phyloP scores from a whole-genome alignment of 2,797 vertebrate species.

The Syngnathus rostellatus region DNA sequence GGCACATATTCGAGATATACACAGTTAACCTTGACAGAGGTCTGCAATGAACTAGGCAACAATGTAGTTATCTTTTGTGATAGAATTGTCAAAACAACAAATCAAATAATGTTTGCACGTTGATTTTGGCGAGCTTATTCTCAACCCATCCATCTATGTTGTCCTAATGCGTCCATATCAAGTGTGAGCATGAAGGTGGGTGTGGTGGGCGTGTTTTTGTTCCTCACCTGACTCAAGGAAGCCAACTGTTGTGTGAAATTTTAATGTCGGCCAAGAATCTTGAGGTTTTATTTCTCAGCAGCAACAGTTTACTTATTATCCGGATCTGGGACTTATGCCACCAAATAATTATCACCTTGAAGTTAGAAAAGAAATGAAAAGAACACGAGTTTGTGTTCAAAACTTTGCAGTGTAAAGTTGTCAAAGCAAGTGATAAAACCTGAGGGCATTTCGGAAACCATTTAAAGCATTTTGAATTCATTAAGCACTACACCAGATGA shows the following conservation, averaged over 20 bases:
- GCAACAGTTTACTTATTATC: constrained; percentile 33
- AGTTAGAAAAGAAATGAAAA: constrained; percentile 25
- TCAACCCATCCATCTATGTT: not conserved
- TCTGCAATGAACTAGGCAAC: not conserved
- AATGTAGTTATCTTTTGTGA: not conserved
- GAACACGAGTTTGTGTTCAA: constrained; percentile 11
- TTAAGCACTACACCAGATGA: not conserved
- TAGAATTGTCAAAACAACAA: not conserved
- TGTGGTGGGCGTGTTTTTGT: not conserved
- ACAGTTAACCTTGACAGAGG: no score
- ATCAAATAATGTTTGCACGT: not conserved
- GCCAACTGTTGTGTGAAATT: constrained; percentile 18
- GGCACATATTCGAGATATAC: no score
- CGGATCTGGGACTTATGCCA: constrained; percentile 52
- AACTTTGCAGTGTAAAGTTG: constrained; percentile 26
- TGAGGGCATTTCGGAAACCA: not conserved
- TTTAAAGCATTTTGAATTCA: not conserved
- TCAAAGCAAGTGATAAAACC: constrained; percentile 12
- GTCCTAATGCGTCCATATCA: not conserved
- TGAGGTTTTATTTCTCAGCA: not conserved
- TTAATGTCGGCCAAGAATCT: not conserved
- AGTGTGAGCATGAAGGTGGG: not conserved
- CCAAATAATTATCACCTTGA: constrained; percentile 47
- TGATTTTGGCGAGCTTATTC: no score
- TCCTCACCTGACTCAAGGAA: not conserved